phyloP scores from a whole-genome alignment of 2,113 vertebrate genomes.

The Petaurus breviceps region DNA sequence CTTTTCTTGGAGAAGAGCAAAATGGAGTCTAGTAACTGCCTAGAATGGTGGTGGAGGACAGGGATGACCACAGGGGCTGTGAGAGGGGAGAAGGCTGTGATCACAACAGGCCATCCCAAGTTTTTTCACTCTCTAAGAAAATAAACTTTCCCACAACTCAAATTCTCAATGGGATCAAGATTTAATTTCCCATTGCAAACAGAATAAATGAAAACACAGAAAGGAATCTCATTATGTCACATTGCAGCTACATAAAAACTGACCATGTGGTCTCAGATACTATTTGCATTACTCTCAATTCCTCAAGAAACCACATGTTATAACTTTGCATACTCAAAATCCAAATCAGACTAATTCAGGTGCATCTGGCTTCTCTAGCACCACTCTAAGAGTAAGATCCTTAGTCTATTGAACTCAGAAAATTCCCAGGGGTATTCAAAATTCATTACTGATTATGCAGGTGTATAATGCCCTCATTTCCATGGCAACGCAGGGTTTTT shows the following conservation, averaged over 20 bases:
- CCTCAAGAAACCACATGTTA: background rate
- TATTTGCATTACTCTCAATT: constrained; percentile 31
- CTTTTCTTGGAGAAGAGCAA: background rate
- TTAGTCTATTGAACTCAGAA: background rate
- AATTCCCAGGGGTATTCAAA: background rate
- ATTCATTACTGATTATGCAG: background rate
- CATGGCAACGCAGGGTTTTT: constrained; percentile 36
- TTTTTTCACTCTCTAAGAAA: background rate
- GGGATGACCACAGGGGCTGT: background rate
- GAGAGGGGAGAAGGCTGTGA: background rate
- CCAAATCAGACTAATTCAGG: background rate
- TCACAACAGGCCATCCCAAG: background rate
- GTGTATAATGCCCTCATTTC: constrained; percentile 4
- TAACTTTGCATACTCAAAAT: constrained; percentile 32
- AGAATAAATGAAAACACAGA: constrained; percentile 1
- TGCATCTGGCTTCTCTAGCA: background rate
- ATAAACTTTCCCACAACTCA: background rate
- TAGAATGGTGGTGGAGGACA: background rate
- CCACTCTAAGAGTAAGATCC: background rate
- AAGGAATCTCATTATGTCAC: constrained; percentile 6
- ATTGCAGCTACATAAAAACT: background rate
- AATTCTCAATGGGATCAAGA: constrained; percentile 10
- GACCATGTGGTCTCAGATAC: background rate
- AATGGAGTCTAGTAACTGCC: background rate
- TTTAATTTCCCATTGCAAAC: background rate